Base-by-base conservation (phyloP, 2,113 vertebrate species). In the Haemorhous mexicanus region DNA sequence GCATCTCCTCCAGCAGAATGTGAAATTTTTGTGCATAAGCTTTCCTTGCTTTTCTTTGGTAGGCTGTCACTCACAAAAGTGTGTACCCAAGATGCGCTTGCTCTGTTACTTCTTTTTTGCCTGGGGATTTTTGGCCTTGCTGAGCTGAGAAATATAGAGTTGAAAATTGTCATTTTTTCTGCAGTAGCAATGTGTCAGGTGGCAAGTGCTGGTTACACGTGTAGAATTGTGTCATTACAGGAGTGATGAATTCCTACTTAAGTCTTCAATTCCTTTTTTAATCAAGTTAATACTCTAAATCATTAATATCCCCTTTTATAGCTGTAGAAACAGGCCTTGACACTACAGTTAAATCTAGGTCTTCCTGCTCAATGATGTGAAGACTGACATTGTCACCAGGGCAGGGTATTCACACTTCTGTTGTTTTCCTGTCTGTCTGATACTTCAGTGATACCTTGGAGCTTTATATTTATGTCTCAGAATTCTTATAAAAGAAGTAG, bases 281-380 rank as follows among this genome's bases (percentile, higher is more conserved):
- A 88, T 85, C 59, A 70, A 83, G 63, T 66, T 92, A 88, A 93
- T 90, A 35, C 14, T 24, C 64, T 88, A 73, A 83, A 90, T 86
- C 64, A 69, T 84, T 96, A 80, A 64, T 86, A 93, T 72, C 55
- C 39, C 21, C 24, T 63, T 80, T 77, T 55, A 41, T 58, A 92
- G 43, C 79, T 88, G 46, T 78, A 77, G 85, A 91, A 94, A 35
- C 39, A 74, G 50, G 37, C 72, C 67, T 77, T 87, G 63, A 46
- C 50, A 70, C 21, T 15, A 3, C 21, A 43, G 50, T 87, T 85
- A 87, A 83, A 83, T 89, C 50, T 62, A 59, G 44, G 43, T 63
- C 63, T 95, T 67, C 50, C 75, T 75, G 35, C 61, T 77, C 39
- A 43, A 9, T n/a, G 35, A 30, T 75, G 21, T 56, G 61, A 87